Evolutionary conservation across 2,113 vertebrate species (phyloP).

Genomic region (Prunella fulvescens): DNA sequence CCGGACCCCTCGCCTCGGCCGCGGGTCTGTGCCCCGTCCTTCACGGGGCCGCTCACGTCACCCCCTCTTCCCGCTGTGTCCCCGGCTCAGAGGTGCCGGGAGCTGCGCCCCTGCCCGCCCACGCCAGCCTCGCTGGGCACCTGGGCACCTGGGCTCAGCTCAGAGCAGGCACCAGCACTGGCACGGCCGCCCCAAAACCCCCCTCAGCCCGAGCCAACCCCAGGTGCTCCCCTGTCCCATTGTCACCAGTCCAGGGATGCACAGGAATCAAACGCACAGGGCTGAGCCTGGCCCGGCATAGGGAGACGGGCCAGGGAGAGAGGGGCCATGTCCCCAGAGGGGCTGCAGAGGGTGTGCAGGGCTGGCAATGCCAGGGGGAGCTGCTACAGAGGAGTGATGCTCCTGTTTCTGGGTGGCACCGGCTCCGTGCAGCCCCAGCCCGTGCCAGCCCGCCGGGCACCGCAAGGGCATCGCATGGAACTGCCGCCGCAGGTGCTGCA

Average conservation of each 20-base stretch:
- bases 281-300: background rate
- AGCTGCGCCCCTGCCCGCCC: background rate
- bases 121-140: background rate
- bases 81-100: background rate
- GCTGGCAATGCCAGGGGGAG: background rate
- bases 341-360: background rate
- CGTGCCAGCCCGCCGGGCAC: background rate
- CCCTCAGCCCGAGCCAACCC: fast-evolving
- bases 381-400: fast-evolving
- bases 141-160: background rate
- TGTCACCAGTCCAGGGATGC: background rate
- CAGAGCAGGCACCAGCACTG: background rate
- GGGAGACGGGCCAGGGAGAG: background rate
- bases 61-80: background rate
- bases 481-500: background rate
- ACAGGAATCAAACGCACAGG: too few relatives aligned
- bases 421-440: background rate
- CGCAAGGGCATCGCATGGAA: fast-evolving
- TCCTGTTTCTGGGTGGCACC: background rate
- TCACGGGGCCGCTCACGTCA: background rate
- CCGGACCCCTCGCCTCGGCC: background rate
- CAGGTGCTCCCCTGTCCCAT: background rate
- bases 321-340: fast-evolving
- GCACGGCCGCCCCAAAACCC: background rate
- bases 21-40: background rate